A percentile compares a stretch with the other conserved stretches of the same genome.
Conservation (phyloP, 1,140 invertebrate species). For the Limonius californicus region DNA sequence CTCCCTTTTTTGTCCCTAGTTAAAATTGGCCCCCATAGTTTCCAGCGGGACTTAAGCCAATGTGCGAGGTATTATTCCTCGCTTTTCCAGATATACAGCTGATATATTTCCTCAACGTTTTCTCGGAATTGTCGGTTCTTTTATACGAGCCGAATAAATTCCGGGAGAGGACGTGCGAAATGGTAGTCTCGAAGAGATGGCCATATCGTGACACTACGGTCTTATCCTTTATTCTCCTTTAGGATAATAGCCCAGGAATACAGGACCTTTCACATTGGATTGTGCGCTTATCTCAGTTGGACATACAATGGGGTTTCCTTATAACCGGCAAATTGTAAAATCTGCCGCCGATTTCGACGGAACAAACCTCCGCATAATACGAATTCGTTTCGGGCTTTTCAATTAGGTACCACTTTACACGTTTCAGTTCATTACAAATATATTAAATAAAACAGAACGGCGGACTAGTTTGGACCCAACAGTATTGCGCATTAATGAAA, state of each 20-base stretch:
- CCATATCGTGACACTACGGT: conserved; percentile 24
- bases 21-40: background rate
- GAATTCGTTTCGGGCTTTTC: too few species aligned
- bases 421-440: too few species aligned
- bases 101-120: conserved; percentile 27
- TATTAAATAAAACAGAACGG: too few species aligned
- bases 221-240: conserved; percentile 24
- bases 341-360: too few species aligned
- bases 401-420: too few species aligned
- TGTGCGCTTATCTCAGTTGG: conserved; percentile 3
- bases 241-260: conserved; percentile 7
- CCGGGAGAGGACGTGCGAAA: conserved; percentile 25
- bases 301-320: background rate
- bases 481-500: background rate
- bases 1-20: too few species aligned
- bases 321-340: background rate
- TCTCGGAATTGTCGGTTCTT: conserved; percentile 25
- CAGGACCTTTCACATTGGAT: conserved; percentile 9
- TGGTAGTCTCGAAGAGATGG: conserved; percentile 23
- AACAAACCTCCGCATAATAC: too few species aligned
- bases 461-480: background rate
- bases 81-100: conserved; percentile 24
- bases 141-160: conserved; percentile 26
- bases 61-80: conserved; percentile 23
- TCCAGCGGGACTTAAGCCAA: background rate